Base-by-base conservation (phyloP, 2,888 invertebrate species). In the Agriopis leucophaearia region DNA sequence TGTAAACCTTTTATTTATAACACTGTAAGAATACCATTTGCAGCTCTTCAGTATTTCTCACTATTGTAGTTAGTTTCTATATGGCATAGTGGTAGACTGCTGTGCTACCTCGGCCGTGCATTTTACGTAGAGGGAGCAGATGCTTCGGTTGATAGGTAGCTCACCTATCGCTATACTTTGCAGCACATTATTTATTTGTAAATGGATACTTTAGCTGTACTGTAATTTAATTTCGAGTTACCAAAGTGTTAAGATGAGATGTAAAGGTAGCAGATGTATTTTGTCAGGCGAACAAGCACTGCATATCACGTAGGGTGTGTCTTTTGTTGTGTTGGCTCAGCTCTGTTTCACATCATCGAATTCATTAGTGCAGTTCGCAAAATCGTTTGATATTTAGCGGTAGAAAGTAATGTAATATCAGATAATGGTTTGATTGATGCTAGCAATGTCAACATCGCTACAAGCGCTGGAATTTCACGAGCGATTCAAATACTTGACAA, bases 201-300 rank as follows among this genome's bases (percentile, higher is more conserved):
- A 76, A 78, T 76, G 74, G 78, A 78, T 73, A 70, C 77, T 74
- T 78, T 87, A 87, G 85, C 78, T 83, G 76, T 87, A 86, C 81
- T 83, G 71, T 86, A 85, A 86, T 86, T 82, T 89, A 86, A 83
- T 88, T 80, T 83, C 85, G 84, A 88, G 91, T 90, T 91, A 92
- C 91, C 91, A 92, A 92, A 91, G 91, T 90, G 86, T 88, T 87
- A 85, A 85, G 57, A 60, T 70, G 72, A 69, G 64, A 64, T 58
- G 36, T 65, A 48, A 40, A 40, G 44, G 55, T 55, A 64, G 57
- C 61, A 68, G 60, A 58, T 72, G 52, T 66, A 58, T 50, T 12
- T 47, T 66, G 70, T 3, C 75, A 69, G 73, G 70, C 74, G 64
- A 74, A 69, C 66, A 63, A 65, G 73, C 71, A 67, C 64, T 73